Conservation (phyloP, 2,113 vertebrate genomes). For the Trinectes maculatus region DNA sequence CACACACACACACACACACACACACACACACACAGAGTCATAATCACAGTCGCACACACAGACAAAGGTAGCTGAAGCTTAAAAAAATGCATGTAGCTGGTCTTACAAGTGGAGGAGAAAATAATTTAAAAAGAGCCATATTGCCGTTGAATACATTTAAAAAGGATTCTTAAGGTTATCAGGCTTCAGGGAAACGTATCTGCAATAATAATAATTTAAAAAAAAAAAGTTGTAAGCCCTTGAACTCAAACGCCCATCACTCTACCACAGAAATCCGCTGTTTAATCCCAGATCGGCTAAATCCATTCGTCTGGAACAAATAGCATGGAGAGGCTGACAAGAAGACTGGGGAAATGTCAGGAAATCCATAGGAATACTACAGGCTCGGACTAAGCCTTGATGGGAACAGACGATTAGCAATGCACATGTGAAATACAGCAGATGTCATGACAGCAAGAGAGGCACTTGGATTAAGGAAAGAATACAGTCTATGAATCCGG, state of each 20-base stretch:
- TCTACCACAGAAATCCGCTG: conserved; percentile 57
- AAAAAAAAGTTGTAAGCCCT: conserved; percentile 51
- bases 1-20: conserved; percentile 27
- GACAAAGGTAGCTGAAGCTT: not conserved
- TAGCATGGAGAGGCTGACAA: conserved; percentile 66
- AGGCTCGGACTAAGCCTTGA: conserved; percentile 48
- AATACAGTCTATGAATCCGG: conserved; percentile 23
- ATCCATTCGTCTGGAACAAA: conserved; percentile 70
- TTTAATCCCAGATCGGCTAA: conserved; percentile 75
- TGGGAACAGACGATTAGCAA: conserved; percentile 49
- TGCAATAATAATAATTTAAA: conserved; percentile 15
- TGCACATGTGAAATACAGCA: conserved; percentile 23
- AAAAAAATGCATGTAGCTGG: conserved; percentile 38
- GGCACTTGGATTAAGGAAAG: conserved; percentile 52
- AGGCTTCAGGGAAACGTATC: conserved; percentile 52
- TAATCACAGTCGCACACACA: conserved; percentile 6
- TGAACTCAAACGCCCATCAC: conserved; percentile 68
- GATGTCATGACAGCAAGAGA: conserved; percentile 42
- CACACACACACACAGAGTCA: conserved; percentile 11
- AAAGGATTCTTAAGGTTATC: conserved; percentile 70
- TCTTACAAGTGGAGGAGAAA: not conserved
- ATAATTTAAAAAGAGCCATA: conserved; percentile 33
- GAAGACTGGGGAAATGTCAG: conserved; percentile 51
- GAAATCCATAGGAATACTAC: conserved; percentile 63
- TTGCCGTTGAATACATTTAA: conserved; percentile 50